Base-by-base conservation (phyloP, 2,113 vertebrate genomes). In the Actinemys pallida region DNA sequence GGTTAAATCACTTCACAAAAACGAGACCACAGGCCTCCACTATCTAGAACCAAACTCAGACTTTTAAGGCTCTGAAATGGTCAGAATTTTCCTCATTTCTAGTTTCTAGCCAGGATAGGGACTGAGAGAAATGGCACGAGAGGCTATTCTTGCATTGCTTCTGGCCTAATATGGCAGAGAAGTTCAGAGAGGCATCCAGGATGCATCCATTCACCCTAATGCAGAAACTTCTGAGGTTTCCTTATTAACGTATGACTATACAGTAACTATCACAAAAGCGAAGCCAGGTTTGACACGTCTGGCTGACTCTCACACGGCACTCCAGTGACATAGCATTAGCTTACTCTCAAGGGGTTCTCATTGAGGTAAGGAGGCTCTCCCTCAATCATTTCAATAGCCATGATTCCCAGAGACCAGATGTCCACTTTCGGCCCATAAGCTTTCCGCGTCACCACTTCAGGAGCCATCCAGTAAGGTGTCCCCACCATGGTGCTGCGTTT, bases 401-500 rank as follows among this genome's bases (percentile, higher is more conserved):
- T 99, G 97, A 99, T 99, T 86, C 99, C 99, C 97, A 99, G 96
- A 0, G 99, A 99, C 99, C 99, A 99, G 98, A 99, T 99, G 95
- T 99, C 99, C 96, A 99, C 99, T 95, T 99, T 99, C 90, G 99
- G 99, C 0, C 99, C 99, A 0, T 99, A 99, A 0, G 99, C 99
- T 94, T 99, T 99, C 25, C 99, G 98, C 0, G 99, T 99, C 95
- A 99, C 99, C 83, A 99, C 99, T 86, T 99, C 99, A 0, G 99
- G 99, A 0, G 99, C 99, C 99, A 99, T 99, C 99, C 99, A 99
- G 96, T 99, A 99, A 0, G 99, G 99, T 0, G 99, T 99, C 45
- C 99, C 99, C 42, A 99, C 99, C 99, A 99, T 99, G 81, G 99
- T 99, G 98, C 99, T 99, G 90, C 99, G 98, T 10, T 99, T 99